Base-by-base conservation (phyloP, 2,797 vertebrate species). In the Mustela erminea region DNA sequence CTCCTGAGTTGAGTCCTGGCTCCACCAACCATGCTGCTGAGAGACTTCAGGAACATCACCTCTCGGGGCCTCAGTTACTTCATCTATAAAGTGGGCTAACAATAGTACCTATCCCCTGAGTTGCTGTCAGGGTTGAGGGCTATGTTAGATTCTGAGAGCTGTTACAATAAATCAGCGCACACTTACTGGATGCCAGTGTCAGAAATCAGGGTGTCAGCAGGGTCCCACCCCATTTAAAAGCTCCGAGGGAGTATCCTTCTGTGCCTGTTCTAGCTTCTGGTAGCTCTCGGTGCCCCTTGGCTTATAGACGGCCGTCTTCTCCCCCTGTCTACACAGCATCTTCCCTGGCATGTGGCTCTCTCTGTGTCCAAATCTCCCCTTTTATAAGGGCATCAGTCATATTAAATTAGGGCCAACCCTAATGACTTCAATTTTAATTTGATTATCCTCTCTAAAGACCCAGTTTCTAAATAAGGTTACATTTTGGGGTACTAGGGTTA, bases 71-170 rank as follows among this genome's bases (percentile, higher is more conserved):
- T 82, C 66, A 7, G 46, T 64, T n/a, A n/a, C 35, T 43, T 96
- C 14, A 2, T 25, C 83, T 46, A 17, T 4, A 38, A 89, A 75
- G 58, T 1, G 27, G 38, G 13, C 46, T 68, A 60, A 77, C 7
- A 3, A 0, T 5, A n/a, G 1, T 56, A 12, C 70, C 38, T 43
- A 11, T 15, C 18, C 3, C 35, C 6, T 27, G 21, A 27, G 43
- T 9, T 41, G 5, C 7, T 0, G 9, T 60, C 27, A 83, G 32
- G 7, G 32, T 62, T 52, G 25, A 46, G 38, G 32, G 80, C 49
- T 35, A 0, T 27, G 11, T 60, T 29, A 2, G 18, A 72, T 80
- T 60, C 64, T 46, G 20, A 6, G 32, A 56, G n/a, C 85, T 78
- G 29, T 54, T 54, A 1, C 14, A 20, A 38, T 74, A 58, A 46